Evolutionary conservation across 2,797 vertebrate genomes (phyloP).

Genomic region (Pseudopleuronectes americanus): DNA sequence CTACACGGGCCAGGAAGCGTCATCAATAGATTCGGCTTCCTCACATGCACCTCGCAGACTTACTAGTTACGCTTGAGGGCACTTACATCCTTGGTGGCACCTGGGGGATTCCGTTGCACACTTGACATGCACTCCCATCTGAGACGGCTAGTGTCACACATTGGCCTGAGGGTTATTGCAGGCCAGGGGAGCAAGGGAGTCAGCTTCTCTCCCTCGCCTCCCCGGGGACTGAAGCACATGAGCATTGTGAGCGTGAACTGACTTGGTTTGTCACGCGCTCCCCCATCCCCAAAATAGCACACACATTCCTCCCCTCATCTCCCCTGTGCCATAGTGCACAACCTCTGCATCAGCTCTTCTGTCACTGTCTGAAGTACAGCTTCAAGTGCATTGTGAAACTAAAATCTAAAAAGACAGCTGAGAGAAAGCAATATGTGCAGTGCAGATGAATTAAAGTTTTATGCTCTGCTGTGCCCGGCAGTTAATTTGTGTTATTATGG

Average conservation of each 20-base stretch:
- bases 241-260: constrained; percentile 57
- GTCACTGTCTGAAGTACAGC: constrained; percentile 40
- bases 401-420: constrained; percentile 44
- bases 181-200: constrained; percentile 42
- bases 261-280: constrained; percentile 53
- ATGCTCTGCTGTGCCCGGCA: neutral
- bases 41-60: constrained; percentile 37
- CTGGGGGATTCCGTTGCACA: constrained; percentile 59
- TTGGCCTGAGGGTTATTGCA: constrained; percentile 64
- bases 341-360: constrained; percentile 62
- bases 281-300: neutral
- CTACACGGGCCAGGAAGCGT: constrained; percentile 6
- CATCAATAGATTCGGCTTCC: constrained; percentile 47
- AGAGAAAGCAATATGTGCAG: constrained; percentile 26
- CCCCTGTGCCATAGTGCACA: constrained; percentile 27
- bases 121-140: constrained; percentile 68
- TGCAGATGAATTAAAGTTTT: constrained; percentile 10
- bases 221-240: constrained; percentile 49
- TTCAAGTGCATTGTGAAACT: constrained; percentile 31
- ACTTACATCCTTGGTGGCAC: constrained; percentile 56
- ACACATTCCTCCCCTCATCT: neutral
- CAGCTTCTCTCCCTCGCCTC: constrained; percentile 44
- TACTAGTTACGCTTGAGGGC: constrained; percentile 60
- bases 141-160: constrained; percentile 65
- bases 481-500: neutral